Evolutionary conservation across 2,888 invertebrate genomes (phyloP), one percentile per base, ranked within the genome.

Genomic region (Girardia tigrina): DNA sequence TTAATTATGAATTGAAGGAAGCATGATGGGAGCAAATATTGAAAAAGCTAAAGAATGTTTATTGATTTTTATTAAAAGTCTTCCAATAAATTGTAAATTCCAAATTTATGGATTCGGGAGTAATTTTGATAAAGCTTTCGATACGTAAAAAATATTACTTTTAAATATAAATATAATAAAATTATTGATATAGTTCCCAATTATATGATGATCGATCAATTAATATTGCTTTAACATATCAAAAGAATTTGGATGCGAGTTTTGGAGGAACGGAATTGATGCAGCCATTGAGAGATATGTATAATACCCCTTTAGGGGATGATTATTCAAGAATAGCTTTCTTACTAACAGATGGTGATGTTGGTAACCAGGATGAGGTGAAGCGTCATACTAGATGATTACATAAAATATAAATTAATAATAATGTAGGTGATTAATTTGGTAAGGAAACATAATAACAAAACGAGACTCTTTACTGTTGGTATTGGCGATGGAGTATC

Each of bases 301-400:
- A 79, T 75, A 29, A 69, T 6, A 26, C 28, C 14, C 23, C 27
- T 28, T n/a, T 28, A 20, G 1, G 6, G 16, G 12, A 78, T 14
- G 81, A 78, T 0, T 81, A 80, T 70, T 42, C 79, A 6, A 73
- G 81, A 29, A 80, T 83, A 79, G 79, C 84, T 6, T 81, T 83
- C 76, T 75, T 84, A 20, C 78, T 84, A 8, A 84, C 84, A 14
- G 84, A 84, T 78, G 84, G 84, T 26, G 81, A 80, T 73, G 82
- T 82, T 2, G 78, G 77, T 16, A 83, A 84, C 74, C 80, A 81
- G 0, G 78, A 80, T 2, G 79, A 80, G 74, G 81, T 84, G 0
- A 78, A 81, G 42, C 20, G 4, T 14, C 26, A 8, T n/a, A n/a
- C n/a, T n/a, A n/a, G n/a, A n/a, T n/a, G n/a, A n/a, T n/a, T n/a